Conservation (phyloP, 2,888 invertebrate species). For the Imbricaverruca yamaguchii region DNA sequence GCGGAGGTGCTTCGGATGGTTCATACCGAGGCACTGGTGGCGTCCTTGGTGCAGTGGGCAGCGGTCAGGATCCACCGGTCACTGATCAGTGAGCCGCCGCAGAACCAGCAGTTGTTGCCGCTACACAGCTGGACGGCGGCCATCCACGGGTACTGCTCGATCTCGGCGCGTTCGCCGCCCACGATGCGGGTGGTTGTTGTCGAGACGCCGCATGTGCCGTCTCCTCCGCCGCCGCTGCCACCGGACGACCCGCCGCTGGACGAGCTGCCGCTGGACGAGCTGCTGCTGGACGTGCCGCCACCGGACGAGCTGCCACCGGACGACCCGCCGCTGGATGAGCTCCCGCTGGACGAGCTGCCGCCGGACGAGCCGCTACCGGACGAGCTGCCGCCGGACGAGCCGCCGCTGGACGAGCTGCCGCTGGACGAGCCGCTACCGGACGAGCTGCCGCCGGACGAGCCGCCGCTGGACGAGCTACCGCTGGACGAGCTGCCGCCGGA, state of each 20-base stretch:
- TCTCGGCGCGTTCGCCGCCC: background rate
- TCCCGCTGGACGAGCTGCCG: background rate
- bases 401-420: background rate
- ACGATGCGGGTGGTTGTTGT: background rate
- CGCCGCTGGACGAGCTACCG: background rate
- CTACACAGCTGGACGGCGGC: background rate
- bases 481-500: background rate
- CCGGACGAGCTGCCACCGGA: background rate
- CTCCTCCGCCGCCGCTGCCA: background rate
- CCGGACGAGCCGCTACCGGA: background rate
- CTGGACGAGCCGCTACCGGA: background rate
- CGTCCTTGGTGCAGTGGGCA: background rate
- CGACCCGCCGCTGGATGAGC: background rate
- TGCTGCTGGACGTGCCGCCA: too few species aligned
- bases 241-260: background rate
- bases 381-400: background rate
- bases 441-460: background rate
- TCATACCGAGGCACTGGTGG: background rate
- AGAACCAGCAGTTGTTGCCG: background rate
- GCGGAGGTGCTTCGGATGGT: too few species aligned
- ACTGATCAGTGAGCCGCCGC: background rate
- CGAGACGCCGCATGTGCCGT: background rate
- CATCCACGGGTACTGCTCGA: conserved; percentile 18
- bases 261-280: background rate
- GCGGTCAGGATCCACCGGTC: background rate